Conservation (phyloP, 2,113 vertebrate species). For the Panurus biarmicus region DNA sequence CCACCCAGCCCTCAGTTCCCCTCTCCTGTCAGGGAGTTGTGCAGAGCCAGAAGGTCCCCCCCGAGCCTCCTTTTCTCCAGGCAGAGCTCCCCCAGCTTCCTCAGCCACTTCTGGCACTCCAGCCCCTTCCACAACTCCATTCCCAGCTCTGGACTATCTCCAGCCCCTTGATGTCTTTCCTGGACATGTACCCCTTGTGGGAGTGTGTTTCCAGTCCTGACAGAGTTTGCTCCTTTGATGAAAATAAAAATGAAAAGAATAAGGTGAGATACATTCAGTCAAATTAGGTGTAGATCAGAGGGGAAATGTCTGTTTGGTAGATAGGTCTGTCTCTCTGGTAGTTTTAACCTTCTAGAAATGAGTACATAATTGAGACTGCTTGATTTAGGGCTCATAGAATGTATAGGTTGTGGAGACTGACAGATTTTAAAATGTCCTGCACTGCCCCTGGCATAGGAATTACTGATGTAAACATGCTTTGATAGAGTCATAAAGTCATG, state of each 20-base stretch:
- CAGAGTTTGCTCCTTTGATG: neutral
- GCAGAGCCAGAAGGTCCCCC: neutral
- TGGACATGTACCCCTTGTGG: neutral
- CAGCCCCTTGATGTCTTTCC: neutral
- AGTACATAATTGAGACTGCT: neutral
- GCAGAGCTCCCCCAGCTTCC: neutral
- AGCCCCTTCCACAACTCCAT: neutral
- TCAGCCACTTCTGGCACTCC: accelerated
- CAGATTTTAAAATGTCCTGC: neutral
- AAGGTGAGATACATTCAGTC: neutral
- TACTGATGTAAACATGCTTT: neutral
- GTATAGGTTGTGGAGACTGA: neutral
- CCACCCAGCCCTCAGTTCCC: accelerated
- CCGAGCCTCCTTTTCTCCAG: neutral
- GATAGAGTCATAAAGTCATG: neutral
- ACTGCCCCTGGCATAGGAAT: neutral
- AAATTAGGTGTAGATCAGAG: neutral
- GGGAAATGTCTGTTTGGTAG: neutral
- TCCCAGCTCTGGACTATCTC: neutral
- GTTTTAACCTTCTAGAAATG: neutral
- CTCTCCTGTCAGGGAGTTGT: neutral
- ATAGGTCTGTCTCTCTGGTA: neutral
- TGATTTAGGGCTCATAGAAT: neutral
- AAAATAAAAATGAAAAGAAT: neutral
- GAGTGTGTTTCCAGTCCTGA: neutral